Conservation (phyloP, 2,888 invertebrate species). For the Hyposoter dolosus region DNA sequence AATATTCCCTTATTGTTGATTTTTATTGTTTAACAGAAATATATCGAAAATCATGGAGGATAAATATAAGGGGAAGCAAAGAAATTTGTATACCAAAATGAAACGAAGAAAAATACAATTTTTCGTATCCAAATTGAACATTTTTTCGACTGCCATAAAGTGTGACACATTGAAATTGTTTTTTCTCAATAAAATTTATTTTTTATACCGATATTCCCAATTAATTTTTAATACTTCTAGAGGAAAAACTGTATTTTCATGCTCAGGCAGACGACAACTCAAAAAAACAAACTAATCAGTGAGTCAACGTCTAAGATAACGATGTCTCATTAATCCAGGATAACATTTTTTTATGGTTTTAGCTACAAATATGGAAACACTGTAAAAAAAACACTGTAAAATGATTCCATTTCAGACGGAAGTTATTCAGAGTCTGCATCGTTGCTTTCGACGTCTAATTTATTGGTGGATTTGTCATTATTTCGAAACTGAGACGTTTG, state of each 20-base stretch:
- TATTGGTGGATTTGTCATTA: not conserved
- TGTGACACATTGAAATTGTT: no score
- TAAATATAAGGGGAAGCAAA: no score
- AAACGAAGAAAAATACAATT: not conserved
- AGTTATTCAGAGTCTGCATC: not conserved
- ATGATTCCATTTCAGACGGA: not conserved
- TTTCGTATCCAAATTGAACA: no score
- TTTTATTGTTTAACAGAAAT: not conserved
- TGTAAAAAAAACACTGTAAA: not conserved
- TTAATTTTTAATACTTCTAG: not conserved
- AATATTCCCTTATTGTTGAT: not conserved
- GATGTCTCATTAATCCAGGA: not conserved
- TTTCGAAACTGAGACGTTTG: not conserved
- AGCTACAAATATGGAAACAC: not conserved
- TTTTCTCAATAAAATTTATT: not conserved
- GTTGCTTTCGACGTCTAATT: not conserved
- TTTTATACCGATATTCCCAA: not conserved
- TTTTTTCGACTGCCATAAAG: no score
- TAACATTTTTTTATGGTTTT: not conserved
- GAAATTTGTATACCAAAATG: not conserved
- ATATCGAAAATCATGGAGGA: no score
- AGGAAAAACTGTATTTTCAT: not conserved
- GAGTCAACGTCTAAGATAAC: not conserved
- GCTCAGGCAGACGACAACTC: not conserved
- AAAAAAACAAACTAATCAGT: not conserved